These are phyloP conservation scores for Helleia helle DNA, from an alignment of 2,888 invertebrate genomes.

Conservation along the genomic window DNA sequence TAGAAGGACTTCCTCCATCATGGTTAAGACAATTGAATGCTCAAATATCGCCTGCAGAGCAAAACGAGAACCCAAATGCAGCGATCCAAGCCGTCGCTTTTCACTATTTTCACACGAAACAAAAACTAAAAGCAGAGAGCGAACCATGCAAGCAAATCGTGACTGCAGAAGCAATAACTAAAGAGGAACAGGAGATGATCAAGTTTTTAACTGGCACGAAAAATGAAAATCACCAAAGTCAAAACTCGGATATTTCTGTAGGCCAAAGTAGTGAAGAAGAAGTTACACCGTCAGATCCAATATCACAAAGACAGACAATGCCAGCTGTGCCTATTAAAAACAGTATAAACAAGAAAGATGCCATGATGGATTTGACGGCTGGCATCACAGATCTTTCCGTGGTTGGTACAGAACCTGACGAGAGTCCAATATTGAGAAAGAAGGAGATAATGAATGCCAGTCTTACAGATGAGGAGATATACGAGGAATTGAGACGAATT, in stretches of 20 bases:
- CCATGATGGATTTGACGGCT: constrained; percentile 44
- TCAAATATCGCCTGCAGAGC: constrained; percentile 89
- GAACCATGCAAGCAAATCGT: constrained; percentile 85
- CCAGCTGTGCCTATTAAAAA: constrained; percentile 66
- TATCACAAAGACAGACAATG: constrained; percentile 67
- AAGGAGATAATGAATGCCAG: constrained; percentile 71
- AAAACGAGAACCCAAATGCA: constrained; percentile 91
- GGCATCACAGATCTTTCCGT: constrained; percentile 55
- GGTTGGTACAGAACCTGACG: constrained; percentile 60
- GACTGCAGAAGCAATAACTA: constrained; percentile 86
- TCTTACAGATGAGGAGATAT: constrained; percentile 82
- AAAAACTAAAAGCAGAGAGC: constrained; percentile 83
- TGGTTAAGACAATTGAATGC: constrained; percentile 87
- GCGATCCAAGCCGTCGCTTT: constrained; percentile 93
- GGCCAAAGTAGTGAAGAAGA: constrained; percentile 74
- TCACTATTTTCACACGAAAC: constrained; percentile 87
- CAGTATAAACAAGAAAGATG: constrained; percentile 53
- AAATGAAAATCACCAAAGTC: constrained; percentile 81
- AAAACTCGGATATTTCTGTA: constrained; percentile 67
- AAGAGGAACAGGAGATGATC: constrained; percentile 88
- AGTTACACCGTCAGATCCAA: constrained; percentile 46
- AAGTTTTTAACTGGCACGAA: constrained; percentile 82
- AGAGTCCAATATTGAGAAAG: constrained; percentile 76
- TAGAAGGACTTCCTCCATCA: constrained; percentile 89
- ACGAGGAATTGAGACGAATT: constrained; percentile 82